Evolutionary conservation across 2,797 vertebrate species (phyloP), one percentile per base, ranked within the genome.

Genomic region (Alauda arvensis): DNA sequence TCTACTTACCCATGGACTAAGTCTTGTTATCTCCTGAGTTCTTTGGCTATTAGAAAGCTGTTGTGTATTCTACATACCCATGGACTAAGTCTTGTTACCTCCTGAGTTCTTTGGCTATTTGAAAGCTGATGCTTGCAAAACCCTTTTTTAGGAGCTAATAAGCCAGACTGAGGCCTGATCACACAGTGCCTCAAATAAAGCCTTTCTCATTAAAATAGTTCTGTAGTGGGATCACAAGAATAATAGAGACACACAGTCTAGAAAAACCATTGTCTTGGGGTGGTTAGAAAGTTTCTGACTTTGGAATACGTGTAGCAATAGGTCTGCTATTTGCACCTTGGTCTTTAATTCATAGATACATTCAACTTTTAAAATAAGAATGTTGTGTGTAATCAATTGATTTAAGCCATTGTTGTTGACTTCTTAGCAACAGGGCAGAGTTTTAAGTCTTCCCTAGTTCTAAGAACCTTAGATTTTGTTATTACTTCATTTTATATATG

Each of bases 11-110:
- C 65, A 10, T 14, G 24, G 16, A 63, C 24, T 34, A 48, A 15
- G 29, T 39, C 79, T 59, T 83, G 25, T 70, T 79, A n/a, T 9
- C 6, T 39, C 9, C 1, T 37, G n/a, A 82, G 68, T 57, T 74
- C 56, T 69, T 56, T 33, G 37, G 25, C 34, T 87, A 0, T 51
- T 79, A n/a, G n/a, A n/a, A 72, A 76, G 33, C 16, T 46, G 10
- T 46, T 70, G 14, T n/a, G 6, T 37, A 2, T 76, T 14, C 2
- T 62, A 16, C 1, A 0, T 70, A 26, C n/a, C 65, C 65, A 10
- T 14, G 25, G 16, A 65, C 24, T 34, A 45, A 15, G 29, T 39
- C 79, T 59, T 83, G 25, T 70, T 79, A n/a, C 10, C 6, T 39
- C 9, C 1, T 37, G 33, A 82, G 68, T 57, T 74, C 56, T 69